Percentiles rank a stretch among this genome's conserved stretches.
Evolutionary conservation across 2,888 invertebrate genomes (phyloP).

Genomic region (Antheraea yamamai): DNA sequence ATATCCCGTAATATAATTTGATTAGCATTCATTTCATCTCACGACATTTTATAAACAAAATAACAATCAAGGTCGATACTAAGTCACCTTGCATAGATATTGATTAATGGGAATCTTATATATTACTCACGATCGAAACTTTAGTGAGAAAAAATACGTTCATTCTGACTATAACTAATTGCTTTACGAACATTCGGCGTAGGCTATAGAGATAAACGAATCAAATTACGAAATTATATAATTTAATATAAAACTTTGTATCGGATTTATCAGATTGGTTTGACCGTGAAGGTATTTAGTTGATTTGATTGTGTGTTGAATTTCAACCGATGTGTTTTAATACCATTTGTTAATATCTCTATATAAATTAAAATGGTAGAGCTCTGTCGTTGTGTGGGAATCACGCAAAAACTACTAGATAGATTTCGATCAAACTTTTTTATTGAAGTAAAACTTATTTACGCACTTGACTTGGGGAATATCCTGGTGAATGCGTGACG

Average conservation of each 20-base stretch:
- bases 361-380: too few relatives aligned
- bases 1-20: conserved; percentile 33
- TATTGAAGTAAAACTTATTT: too few relatives aligned
- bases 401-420: too few relatives aligned
- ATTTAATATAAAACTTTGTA: not conserved
- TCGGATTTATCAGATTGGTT: not conserved
- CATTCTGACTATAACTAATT: conserved; percentile 55
- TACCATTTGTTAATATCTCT: too few relatives aligned
- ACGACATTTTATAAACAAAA: conserved; percentile 37
- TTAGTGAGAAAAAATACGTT: conserved; percentile 47
- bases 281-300: not conserved
- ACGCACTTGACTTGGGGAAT: too few relatives aligned
- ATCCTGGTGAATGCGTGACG: too few relatives aligned
- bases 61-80: conserved; percentile 51
- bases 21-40: conserved; percentile 46
- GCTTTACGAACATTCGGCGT: conserved; percentile 13
- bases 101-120: conserved; percentile 65
- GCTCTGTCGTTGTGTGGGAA: too few relatives aligned
- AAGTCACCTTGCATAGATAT: conserved; percentile 56
- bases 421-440: too few relatives aligned
- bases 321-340: not conserved
- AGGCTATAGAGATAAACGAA: not conserved
- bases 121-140: conserved; percentile 48
- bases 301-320: not conserved
- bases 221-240: conserved; percentile 5